Base-by-base conservation (phyloP, 2,113 vertebrate species). In the Vanacampus margaritifer region DNA sequence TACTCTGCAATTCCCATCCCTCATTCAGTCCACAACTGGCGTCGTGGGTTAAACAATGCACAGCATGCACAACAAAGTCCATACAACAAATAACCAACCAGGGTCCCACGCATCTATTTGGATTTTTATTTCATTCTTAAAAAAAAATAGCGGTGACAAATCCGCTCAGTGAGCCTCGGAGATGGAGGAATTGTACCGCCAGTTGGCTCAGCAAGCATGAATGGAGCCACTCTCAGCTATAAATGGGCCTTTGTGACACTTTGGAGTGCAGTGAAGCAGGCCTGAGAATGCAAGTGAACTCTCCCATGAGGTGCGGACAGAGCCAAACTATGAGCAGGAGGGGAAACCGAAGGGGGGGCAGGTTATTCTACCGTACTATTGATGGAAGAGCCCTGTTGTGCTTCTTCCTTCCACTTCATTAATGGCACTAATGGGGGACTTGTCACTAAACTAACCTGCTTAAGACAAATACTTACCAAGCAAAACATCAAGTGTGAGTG, bases 101-200 rank as follows among this genome's bases (percentile, higher is more conserved):
- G 71, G 71, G 78, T 76, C 72, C 74, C 71, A 75, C 75, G 71
- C 62, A 46, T 76, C 73, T 39, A 74, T 82, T 74, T 85, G 77
- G 80, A 88, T 87, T 88, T 89, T 82, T 67, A 87, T 84, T 82
- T 66, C 51, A 66, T 75, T 77, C 76, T 73, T 84, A 19, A 5
- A 58, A 32, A 16, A 83, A 83, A 81, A 88, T 86, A 69, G 64
- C 86, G 76, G 73, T 73, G 79, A 89, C 85, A 88, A 86, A 86
- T 89, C 84, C 80, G 75, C 73, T 14, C 84, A 84, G 88, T 86
- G 86, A 83, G 75, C 78, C 79, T 80, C 67, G 64, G 86, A 75
- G 88, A 92, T 88, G 86, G 89, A 90, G 87, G 87, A 86, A 92
- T 91, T 90, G 86, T 89, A 79, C 79, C 74, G 74, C 86, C 82